phyloP scores from a whole-genome alignment of 1,140 invertebrate species.

The Lasioglossum albipes region DNA sequence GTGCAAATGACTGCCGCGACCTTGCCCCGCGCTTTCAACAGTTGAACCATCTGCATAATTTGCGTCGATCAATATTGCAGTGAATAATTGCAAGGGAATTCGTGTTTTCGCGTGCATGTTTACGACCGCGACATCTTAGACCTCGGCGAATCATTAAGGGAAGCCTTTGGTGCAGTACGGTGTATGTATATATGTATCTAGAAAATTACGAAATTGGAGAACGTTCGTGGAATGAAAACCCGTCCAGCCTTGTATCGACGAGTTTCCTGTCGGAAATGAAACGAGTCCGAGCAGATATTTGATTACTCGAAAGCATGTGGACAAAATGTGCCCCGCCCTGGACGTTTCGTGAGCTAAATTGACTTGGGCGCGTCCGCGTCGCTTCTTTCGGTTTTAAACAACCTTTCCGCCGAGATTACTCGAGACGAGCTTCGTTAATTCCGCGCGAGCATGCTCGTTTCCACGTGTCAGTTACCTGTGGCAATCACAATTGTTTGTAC shows the following conservation, averaged over 20 bases:
- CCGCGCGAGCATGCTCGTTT: too few species aligned
- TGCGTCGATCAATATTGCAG: slow-evolving; percentile 46
- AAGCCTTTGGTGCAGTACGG: background rate
- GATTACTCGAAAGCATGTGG: background rate
- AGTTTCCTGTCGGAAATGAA: background rate
- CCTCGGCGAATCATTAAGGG: background rate
- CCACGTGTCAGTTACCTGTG: too few species aligned
- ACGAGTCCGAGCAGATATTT: background rate
- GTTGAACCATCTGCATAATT: slow-evolving; percentile 43
- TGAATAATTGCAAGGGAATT: slow-evolving; percentile 33
- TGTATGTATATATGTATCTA: background rate
- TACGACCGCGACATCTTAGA: background rate
- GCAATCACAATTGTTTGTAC: too few species aligned
- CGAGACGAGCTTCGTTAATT: too few species aligned
- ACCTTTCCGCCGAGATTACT: background rate
- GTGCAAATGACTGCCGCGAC: slow-evolving; percentile 11
- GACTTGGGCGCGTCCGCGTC: background rate
- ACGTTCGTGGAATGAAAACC: background rate
- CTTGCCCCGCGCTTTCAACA: slow-evolving; percentile 27
- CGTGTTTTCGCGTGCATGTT: background rate
- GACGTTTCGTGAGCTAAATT: background rate
- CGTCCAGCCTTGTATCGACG: background rate
- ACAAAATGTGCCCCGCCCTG: slow-evolving; percentile 1
- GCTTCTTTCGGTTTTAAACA: background rate
- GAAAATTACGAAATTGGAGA: background rate